Evolutionary conservation across 2,888 invertebrate genomes (phyloP).

Genomic region (Trissoscelio sp.): DNA sequence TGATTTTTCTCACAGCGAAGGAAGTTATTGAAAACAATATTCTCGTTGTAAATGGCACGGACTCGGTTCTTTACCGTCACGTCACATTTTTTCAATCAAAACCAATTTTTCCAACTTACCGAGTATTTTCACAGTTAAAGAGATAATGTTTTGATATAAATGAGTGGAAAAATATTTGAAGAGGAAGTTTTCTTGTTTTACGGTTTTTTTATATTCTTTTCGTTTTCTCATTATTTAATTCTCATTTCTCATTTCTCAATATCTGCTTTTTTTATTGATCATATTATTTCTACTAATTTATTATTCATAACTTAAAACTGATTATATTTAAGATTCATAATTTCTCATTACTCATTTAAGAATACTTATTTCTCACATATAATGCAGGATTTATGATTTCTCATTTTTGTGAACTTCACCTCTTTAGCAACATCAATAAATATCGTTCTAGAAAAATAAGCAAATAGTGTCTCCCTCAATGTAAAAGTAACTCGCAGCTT

Average conservation of each 20-base stretch:
- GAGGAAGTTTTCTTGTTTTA: too few species aligned
- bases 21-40: conserved; percentile 9
- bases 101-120: background rate
- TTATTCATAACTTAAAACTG: too few species aligned
- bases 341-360: too few species aligned
- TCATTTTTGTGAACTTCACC: too few species aligned
- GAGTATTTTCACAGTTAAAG: background rate
- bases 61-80: background rate
- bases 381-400: too few species aligned
- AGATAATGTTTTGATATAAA: background rate
- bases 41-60: background rate
- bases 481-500: conserved; percentile 46
- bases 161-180: background rate
- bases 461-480: conserved; percentile 13
- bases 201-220: too few species aligned
- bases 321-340: too few species aligned
- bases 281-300: too few species aligned
- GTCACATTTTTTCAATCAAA: conserved; percentile 1
- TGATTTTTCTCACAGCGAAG: background rate
- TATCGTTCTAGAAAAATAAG: conserved; percentile 17
- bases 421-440: conserved; percentile 17
- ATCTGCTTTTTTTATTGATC: too few species aligned
- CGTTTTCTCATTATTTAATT: too few species aligned
- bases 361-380: too few species aligned
- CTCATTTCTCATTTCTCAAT: too few species aligned